These are phyloP conservation scores for Glossophaga mutica DNA, from an alignment of 2,797 vertebrate genomes.

Conservation along the genomic window DNA sequence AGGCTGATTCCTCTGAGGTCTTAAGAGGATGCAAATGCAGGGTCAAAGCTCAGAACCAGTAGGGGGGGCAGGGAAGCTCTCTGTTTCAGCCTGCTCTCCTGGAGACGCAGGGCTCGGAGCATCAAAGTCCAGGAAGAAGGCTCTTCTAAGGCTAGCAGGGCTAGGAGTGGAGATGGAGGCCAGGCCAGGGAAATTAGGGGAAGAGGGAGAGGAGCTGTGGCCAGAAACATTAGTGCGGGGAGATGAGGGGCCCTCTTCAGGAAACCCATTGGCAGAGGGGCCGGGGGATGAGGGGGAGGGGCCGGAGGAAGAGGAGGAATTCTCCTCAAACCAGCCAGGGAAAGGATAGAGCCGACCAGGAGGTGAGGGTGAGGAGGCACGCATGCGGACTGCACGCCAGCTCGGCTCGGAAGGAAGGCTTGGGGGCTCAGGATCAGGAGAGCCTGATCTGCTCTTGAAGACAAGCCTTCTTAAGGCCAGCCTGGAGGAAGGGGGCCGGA, in stretches of 20 bases:
- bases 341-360: not conserved
- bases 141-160: not conserved
- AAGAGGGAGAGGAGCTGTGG: not conserved
- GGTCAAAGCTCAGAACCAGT: not conserved
- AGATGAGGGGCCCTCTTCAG: not conserved
- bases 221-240: not conserved
- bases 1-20: not conserved
- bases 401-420: not conserved
- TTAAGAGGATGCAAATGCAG: not conserved
- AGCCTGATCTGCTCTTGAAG: not conserved
- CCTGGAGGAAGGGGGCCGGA: not conserved
- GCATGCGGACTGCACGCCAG: conserved; percentile 49
- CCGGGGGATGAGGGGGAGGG: not conserved
- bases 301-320: not conserved
- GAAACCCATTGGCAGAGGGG: not conserved
- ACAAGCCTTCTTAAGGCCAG: rapidly evolving
- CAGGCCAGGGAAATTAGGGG: rapidly evolving
- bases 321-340: rapidly evolving
- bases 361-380: conserved; percentile 62
- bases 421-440: not conserved
- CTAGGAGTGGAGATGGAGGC: not conserved
- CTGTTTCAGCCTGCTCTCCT: not conserved
- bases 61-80: no score
- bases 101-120: not conserved
- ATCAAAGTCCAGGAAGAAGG: not conserved